Evolutionary conservation across 2,888 invertebrate species (phyloP).

Genomic region (Ophion ventricosus): DNA sequence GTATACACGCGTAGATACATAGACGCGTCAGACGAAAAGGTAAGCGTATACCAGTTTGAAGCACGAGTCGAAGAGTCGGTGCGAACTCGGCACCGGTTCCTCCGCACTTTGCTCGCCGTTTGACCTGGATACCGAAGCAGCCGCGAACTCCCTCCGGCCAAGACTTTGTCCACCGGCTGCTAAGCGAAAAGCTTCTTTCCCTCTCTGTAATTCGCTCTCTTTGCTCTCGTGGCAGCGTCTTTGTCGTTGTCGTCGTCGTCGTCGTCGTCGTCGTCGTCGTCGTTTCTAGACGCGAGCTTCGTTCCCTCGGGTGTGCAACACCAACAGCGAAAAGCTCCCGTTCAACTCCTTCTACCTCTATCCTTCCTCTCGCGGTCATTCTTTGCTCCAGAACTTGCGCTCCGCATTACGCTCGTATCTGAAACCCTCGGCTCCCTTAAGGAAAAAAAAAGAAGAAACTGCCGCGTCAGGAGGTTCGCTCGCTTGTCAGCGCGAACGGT

Average conservation of each 20-base stretch:
- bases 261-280: slow-evolving; percentile 21
- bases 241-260: not conserved
- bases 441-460: slow-evolving; percentile 26
- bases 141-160: slow-evolving; percentile 2
- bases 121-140: slow-evolving; percentile 73
- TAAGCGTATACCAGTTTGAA: slow-evolving; percentile 32
- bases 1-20: too few species aligned
- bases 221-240: slow-evolving; percentile 21
- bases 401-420: slow-evolving; percentile 25
- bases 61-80: slow-evolving; percentile 49
- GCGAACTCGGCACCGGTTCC: slow-evolving; percentile 65
- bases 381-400: slow-evolving; percentile 8
- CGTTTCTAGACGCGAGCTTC: slow-evolving; percentile 44
- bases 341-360: slow-evolving; percentile 13
- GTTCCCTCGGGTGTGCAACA: slow-evolving; percentile 53
- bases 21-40: too few species aligned
- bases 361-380: not conserved
- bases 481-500: slow-evolving; percentile 41
- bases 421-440: not conserved
- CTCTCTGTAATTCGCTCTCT: slow-evolving; percentile 20
- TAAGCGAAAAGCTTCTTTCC: slow-evolving; percentile 60
- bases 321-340: slow-evolving; percentile 60
- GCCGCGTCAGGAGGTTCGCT: slow-evolving; percentile 51
- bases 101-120: slow-evolving; percentile 71
- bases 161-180: slow-evolving; percentile 34